phyloP scores from a whole-genome alignment of 2,888 invertebrate species.

The Drosophila austrosaltans region DNA sequence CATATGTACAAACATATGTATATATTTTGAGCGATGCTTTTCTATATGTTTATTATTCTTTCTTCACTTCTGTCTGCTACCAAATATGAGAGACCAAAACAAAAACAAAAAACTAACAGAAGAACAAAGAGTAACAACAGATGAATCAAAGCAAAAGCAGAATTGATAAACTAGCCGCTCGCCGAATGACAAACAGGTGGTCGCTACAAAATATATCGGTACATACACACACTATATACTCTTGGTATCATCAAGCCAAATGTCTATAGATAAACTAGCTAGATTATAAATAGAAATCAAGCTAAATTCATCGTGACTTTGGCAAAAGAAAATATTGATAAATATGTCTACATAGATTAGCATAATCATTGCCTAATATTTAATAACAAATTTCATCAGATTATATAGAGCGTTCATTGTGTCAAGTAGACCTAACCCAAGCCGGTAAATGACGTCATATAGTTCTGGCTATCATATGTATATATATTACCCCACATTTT shows the following conservation, averaged over 20 bases:
- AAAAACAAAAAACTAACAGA: not conserved
- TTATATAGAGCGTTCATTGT: not conserved
- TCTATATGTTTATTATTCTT: not conserved
- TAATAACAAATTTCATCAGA: not conserved
- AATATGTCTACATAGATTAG: not conserved
- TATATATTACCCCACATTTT: conserved; percentile 36
- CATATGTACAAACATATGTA: no score
- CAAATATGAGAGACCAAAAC: conserved; percentile 11
- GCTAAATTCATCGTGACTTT: conserved; percentile 11
- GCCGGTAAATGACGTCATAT: not conserved
- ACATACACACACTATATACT: not conserved
- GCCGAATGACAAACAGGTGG: conserved; percentile 4
- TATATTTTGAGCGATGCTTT: not conserved
- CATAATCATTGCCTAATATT: not conserved
- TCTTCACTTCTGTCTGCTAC: not conserved
- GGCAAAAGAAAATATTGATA: not conserved
- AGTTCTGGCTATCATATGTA: not conserved
- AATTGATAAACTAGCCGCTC: conserved; percentile 10
- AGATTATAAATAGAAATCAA: not conserved
- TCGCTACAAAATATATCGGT: not conserved
- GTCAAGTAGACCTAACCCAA: conserved; percentile 11
- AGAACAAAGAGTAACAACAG: not conserved
- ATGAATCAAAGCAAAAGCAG: not conserved
- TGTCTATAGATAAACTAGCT: no score
- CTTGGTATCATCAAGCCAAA: no score